phyloP scores from a whole-genome alignment of 2,797 vertebrate species.

The Remorina albescens region DNA sequence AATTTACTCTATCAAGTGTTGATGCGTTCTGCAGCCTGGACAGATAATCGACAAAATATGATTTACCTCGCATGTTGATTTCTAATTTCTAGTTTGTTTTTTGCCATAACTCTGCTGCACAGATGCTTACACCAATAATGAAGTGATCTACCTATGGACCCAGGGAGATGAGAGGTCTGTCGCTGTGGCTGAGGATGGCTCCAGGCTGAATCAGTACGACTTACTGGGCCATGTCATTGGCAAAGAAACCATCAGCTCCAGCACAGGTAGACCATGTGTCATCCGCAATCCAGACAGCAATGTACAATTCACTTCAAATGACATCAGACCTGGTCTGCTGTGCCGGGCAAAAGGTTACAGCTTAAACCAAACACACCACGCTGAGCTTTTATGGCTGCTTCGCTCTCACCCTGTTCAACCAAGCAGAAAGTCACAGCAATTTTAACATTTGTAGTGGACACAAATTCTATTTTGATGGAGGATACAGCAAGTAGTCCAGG shows the following conservation, averaged over 20 bases:
- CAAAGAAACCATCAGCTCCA: conserved; percentile 97
- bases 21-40: background rate
- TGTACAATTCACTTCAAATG: background rate
- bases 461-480: conserved; percentile 10
- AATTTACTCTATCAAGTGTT: background rate
- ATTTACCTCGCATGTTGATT: background rate
- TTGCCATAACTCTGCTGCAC: conserved; percentile 14
- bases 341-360: background rate
- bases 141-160: conserved; percentile 98
- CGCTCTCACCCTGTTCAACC: conserved; percentile 3
- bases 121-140: conserved; percentile 98
- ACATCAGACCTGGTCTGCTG: conserved; percentile 10
- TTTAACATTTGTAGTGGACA: conserved; percentile 11
- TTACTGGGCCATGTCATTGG: conserved; percentile 95
- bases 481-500: conserved; percentile 7
- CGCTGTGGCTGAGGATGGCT: conserved; percentile 95
- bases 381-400: background rate
- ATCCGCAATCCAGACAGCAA: conserved; percentile 1
- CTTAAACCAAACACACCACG: background rate
- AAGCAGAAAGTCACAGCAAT: conserved; percentile 7
- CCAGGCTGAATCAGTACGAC: conserved; percentile 97
- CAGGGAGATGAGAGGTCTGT: conserved; percentile 93
- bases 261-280: conserved; percentile 89
- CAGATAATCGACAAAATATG: background rate
- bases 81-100: background rate